Evolutionary conservation across 2,113 vertebrate species (phyloP), one percentile per base, ranked within the genome.

Genomic region (Chloropsis cyanopogon): DNA sequence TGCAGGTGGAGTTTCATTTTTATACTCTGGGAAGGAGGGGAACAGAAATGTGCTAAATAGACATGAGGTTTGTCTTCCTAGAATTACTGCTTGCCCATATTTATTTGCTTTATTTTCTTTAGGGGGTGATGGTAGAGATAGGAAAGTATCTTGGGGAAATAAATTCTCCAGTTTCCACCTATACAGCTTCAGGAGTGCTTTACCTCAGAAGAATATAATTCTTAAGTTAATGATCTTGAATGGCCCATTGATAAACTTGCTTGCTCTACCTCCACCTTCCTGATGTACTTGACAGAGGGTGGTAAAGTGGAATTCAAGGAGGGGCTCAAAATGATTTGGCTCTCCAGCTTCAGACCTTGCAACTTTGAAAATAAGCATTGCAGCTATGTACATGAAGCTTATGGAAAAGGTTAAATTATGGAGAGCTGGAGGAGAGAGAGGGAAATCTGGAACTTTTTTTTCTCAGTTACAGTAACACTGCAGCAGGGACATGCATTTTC

Each of bases 391-490:
- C 53, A 41, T 13, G 19, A 33, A 52, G 37, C 49, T 75, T 44
- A 35, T 26, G n/a, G 81, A 72, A 89, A 68, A 87, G 44, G 49
- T 60, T 52, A 72, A 86, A 86, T 64, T 84, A 37, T 0, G 7
- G 49, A 60, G 77, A 82, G 24, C n/a, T 91, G 65, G 56, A 92
- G 65, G 44, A 89, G 46, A 81, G 59, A 71, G 76, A 77, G 84
- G 89, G 91, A 92, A 87, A 61, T 60, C 86, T 87, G 80, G 20
- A 92, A 50, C 31, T 69, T n/a, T 76, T 71, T 44, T 22, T 91
- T 93, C 53, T 89, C 39, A 28, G 22, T 79, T 87, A 29, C 39
- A 68, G 25, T 64, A 90, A 41, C 2, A 0, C 28, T 66, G 52
- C 14, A 85, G 49, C 46, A 64, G 61, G 69, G 53, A 69, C 53